phyloP scores from a whole-genome alignment of 2,113 vertebrate species.

The Sceloporus undulatus region DNA sequence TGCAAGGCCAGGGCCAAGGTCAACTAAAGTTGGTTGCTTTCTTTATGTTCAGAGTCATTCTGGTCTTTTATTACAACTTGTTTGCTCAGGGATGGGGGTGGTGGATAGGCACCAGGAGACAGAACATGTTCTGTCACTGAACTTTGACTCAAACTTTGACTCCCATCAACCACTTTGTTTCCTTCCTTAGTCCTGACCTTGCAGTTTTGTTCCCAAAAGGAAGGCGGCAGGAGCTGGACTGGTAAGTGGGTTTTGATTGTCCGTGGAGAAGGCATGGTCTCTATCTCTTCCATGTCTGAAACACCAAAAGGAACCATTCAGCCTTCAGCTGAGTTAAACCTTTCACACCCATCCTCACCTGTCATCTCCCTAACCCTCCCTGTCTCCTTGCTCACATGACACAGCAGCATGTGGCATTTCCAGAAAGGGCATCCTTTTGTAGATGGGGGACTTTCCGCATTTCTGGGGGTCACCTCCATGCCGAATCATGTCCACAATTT shows the following conservation, averaged over 20 bases:
- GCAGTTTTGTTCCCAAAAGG: constrained; percentile 71
- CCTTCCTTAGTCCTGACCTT: constrained; percentile 60
- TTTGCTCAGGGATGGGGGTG: not conserved
- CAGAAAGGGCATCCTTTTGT: constrained; percentile 64
- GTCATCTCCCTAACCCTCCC: not conserved
- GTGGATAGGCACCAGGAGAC: too few species aligned
- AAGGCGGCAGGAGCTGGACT: constrained; percentile 61
- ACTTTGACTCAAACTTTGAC: not conserved
- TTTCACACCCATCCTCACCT: not conserved
- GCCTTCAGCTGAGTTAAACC: not conserved
- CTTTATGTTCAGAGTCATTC: too few species aligned
- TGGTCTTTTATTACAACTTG: not conserved
- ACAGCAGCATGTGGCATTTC: constrained; percentile 50
- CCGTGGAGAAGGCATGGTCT: constrained; percentile 43
- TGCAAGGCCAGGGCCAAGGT: too few species aligned
- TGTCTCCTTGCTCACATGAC: constrained; percentile 36
- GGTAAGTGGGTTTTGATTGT: constrained; percentile 71
- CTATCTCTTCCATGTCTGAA: constrained; percentile 53
- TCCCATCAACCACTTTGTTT: not conserved
- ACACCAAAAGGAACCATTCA: not conserved
- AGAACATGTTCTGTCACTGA: not conserved
- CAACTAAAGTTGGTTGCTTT: too few species aligned
- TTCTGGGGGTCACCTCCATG: constrained; percentile 58
- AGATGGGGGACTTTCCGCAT: constrained; percentile 54
- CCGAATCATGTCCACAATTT: constrained; percentile 70